Percentiles rank a stretch among this genome's conserved stretches.
Conservation (phyloP, 2,888 invertebrate genomes). For the Melipona beecheii region DNA sequence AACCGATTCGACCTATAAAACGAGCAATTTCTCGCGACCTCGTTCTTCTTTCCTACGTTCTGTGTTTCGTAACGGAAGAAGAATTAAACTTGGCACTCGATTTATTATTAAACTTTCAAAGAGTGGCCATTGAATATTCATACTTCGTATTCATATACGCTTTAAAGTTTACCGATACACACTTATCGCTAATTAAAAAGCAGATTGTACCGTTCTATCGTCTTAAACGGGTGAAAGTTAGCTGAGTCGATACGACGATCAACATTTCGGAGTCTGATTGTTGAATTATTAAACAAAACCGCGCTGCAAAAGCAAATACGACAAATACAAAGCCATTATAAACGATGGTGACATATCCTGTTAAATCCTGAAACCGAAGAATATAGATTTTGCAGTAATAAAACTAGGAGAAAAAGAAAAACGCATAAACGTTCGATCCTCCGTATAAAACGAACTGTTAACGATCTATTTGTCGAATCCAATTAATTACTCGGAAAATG, state of each 20-base stretch:
- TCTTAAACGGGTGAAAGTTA: not conserved
- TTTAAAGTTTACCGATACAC: not conserved
- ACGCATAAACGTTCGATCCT: not conserved
- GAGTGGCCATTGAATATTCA: not conserved
- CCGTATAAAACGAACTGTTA: too few relatives aligned
- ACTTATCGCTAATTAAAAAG: not conserved
- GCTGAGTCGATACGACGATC: not conserved
- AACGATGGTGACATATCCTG: not conserved
- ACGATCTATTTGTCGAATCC: too few relatives aligned
- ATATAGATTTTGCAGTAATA: not conserved
- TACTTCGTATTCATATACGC: not conserved
- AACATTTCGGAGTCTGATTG: not conserved
- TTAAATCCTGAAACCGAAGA: not conserved
- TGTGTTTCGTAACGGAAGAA: too few relatives aligned
- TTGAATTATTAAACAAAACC: not conserved
- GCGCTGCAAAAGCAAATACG: not conserved
- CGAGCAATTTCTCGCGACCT: not conserved
- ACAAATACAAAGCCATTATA: not conserved
- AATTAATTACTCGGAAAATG: too few relatives aligned
- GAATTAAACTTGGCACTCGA: too few relatives aligned
- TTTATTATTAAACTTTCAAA: not conserved
- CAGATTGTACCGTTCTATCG: not conserved
- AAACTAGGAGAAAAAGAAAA: not conserved
- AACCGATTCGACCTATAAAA: slow-evolving; percentile 25
- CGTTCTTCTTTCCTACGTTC: too few relatives aligned